These are phyloP conservation scores for Aphodius granarius DNA, from an alignment of 2,888 invertebrate species.

Conservation along the genomic window DNA sequence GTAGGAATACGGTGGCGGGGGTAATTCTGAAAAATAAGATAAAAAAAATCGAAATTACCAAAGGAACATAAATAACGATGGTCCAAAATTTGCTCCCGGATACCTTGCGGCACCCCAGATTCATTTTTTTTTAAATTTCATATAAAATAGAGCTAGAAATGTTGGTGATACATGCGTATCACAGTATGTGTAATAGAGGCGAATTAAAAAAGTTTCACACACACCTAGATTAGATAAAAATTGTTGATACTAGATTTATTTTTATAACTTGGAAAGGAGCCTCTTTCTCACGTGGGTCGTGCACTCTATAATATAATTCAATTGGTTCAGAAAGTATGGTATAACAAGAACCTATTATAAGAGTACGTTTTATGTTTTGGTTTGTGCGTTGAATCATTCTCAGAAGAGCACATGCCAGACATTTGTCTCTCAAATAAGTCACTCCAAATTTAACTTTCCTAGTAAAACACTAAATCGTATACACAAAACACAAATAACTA, in stretches of 20 bases:
- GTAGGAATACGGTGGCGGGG: slow-evolving; percentile 82
- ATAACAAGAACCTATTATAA: background rate
- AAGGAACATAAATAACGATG: background rate
- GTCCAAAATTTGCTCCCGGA: background rate
- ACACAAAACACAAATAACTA: no score
- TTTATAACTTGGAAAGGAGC: background rate
- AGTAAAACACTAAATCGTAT: background rate
- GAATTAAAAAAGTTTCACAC: background rate
- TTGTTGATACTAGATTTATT: background rate
- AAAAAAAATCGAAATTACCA: slow-evolving; percentile 17
- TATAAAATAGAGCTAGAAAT: no score
- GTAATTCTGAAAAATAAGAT: slow-evolving; percentile 74
- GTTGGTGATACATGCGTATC: background rate
- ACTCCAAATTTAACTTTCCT: background rate
- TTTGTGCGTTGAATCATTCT: background rate
- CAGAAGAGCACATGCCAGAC: background rate
- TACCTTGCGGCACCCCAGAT: background rate
- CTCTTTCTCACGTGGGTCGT: background rate
- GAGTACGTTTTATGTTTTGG: background rate
- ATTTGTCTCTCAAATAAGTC: background rate
- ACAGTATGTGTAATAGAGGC: background rate
- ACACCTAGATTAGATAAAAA: background rate
- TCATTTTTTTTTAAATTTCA: no score
- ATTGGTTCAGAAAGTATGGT: background rate
- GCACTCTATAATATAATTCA: background rate